These are phyloP conservation scores for Leucania comma DNA, from an alignment of 2,888 invertebrate species.

Conservation along the genomic window DNA sequence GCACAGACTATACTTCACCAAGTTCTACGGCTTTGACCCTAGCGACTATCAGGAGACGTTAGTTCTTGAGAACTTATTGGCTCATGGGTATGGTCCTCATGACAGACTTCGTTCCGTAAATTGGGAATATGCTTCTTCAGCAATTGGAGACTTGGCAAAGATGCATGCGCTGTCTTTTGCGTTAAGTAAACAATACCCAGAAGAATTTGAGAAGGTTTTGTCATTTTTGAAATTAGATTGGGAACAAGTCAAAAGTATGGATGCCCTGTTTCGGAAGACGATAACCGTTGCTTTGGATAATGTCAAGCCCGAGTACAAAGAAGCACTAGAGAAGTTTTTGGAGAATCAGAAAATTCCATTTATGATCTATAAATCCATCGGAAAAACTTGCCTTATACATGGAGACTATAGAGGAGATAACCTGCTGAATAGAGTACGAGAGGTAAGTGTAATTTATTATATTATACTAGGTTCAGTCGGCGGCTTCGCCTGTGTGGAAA, in stretches of 20 bases:
- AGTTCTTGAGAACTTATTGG: conserved; percentile 71
- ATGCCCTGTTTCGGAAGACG: not conserved
- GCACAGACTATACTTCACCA: conserved; percentile 64
- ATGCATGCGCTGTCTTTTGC: conserved; percentile 78
- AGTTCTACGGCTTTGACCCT: conserved; percentile 66
- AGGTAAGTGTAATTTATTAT: conserved; percentile 1
- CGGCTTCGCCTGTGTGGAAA: too few relatives aligned
- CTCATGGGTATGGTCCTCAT: conserved; percentile 66
- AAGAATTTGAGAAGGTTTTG: conserved; percentile 55
- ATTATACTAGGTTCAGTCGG: too few relatives aligned
- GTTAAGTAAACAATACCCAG: conserved; percentile 67
- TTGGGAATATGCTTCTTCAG: conserved; percentile 68
- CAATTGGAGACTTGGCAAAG: conserved; percentile 70
- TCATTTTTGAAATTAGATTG: not conserved
- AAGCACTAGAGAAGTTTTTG: conserved; percentile 21
- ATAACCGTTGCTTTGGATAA: not conserved
- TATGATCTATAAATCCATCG: not conserved
- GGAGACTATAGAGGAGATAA: conserved; percentile 29
- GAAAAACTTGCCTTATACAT: conserved; percentile 22
- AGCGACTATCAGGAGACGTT: conserved; percentile 69
- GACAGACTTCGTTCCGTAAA: conserved; percentile 70
- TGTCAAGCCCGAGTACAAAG: not conserved
- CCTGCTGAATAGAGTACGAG: conserved; percentile 27
- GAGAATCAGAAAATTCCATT: not conserved
- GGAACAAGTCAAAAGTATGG: not conserved